A percentile compares a stretch with the other conserved stretches of the same genome.
phyloP scores from a whole-genome alignment of 2,888 invertebrate genomes.

The Eupithecia pulchellata region DNA sequence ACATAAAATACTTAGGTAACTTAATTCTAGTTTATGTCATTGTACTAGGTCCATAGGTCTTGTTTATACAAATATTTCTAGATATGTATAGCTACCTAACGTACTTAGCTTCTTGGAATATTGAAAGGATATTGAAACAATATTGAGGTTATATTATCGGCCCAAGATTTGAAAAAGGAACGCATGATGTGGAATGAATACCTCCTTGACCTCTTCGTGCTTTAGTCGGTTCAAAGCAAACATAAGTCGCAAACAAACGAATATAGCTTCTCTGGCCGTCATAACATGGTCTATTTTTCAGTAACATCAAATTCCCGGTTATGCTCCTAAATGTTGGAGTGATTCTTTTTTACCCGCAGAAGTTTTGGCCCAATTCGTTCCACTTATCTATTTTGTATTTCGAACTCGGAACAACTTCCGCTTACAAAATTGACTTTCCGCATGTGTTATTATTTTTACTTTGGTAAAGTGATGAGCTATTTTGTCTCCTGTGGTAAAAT shows the following conservation, averaged over 20 bases:
- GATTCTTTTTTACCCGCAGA: slow-evolving; percentile 18
- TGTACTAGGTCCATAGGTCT: too few species aligned
- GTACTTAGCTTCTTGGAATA: background rate
- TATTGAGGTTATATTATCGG: slow-evolving; percentile 14
- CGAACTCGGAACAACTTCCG: slow-evolving; percentile 15
- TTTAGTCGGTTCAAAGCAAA: background rate
- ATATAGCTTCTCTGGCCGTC: slow-evolving; percentile 12
- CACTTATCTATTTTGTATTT: slow-evolving; percentile 24
- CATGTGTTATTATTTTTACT: slow-evolving; percentile 5
- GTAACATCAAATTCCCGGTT: slow-evolving; percentile 13
- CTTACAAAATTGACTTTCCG: slow-evolving; percentile 6
- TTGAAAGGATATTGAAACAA: too few species aligned
- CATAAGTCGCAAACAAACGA: background rate
- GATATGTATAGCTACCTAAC: background rate
- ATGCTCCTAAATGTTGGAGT: slow-evolving; percentile 22
- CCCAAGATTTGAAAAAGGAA: slow-evolving; percentile 18
- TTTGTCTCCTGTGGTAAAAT: background rate
- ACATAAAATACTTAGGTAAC: too few species aligned
- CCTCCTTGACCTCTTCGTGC: slow-evolving; percentile 25
- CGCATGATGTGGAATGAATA: slow-evolving; percentile 15
- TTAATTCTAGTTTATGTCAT: too few species aligned
- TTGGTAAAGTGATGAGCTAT: background rate
- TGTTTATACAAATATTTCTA: too few species aligned
- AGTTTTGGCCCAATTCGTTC: slow-evolving; percentile 29
- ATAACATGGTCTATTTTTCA: slow-evolving; percentile 31